Evolutionary conservation across 2,888 invertebrate genomes (phyloP), one percentile per base, ranked within the genome.

Genomic region (Plebejus anna): DNA sequence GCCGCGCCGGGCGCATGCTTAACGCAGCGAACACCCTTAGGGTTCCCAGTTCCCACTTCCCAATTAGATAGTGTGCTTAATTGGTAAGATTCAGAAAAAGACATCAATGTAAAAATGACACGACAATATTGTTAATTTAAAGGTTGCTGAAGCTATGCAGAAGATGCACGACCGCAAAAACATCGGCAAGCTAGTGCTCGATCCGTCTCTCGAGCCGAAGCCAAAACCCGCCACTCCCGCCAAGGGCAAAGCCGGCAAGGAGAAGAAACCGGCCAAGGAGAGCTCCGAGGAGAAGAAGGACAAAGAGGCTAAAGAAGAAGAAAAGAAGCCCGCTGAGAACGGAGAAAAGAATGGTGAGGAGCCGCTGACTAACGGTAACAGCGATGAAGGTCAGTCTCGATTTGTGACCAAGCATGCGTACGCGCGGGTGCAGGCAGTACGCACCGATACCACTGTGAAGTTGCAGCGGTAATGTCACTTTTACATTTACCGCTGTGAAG

Each of bases 131-230:
- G 38, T 22, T 38, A 22, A 28, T 51, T 55, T 59, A 32, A 83
- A 97, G 97, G 96, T 97, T 22, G 96, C 96, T 42, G 97, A 98
- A 84, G 98, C 97, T 6, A 98, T 98, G 98, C 97, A 97, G 90
- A 97, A 97, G 90, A 97, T 98, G 96, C 98, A 98, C 90, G 98
- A 98, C 85, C 96, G 97, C 84, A 97, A 97, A 91, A 98, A 98
- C 90, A 96, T 98, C 83, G 98, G 98, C 77, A 98, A 98, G 90
- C 95, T 98, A 72, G 95, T 98, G 71, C 92, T 98, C 80, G 97
- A 98, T 86, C 97, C 97, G 38, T 96, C 96, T 70, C 87, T 96
- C 87, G 96, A 96, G 87, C 97, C 97, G 1, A 97, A 97, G 84
- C 97, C 97, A 47, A 97, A 97, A 87, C 96, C 97, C 59, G 96